Evolutionary conservation across 2,888 invertebrate genomes (phyloP), one percentile per base, ranked within the genome.

Genomic region (Lycophotia porphyrea): DNA sequence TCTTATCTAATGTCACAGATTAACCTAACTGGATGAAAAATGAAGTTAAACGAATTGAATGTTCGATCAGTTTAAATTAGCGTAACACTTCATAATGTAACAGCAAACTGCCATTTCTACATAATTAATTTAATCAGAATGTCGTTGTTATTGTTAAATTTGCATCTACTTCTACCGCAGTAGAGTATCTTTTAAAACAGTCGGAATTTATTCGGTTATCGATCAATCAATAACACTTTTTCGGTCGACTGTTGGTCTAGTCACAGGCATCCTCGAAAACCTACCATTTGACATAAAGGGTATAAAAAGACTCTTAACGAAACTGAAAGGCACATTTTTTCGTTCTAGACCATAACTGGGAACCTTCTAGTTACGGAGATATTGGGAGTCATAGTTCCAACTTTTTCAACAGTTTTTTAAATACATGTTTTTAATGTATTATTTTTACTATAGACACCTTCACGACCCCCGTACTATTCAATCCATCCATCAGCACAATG

Each of bases 41-140:
- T 9, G 34, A 79, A 49, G 8, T 49, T 55, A 15, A 31, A 36
- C 5, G 18, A 39, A 47, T 39, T 5, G 2, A 60, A 27, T 36
- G 49, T 67, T 31, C 7, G 24, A 66, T 61, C 15, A 21, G 24
- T 67, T 52, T 18, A 52, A 63, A 36, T 27, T 11, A 69, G 18
- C 58, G 18, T 18, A 24, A n/a, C n/a, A 2, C 7, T n/a, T 21
- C n/a, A 18, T 27, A 39, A 42, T 34, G 63, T 39, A 61, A 9
- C 7, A 5, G 4, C 36, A 27, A 63, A 74, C 31, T 27, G 13
- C 24, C 1, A 42, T 74, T 63, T 42, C 42, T 15, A 47, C 9
- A 39, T 39, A 76, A 34, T 47, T 5, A 24, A 39, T 47, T 39
- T 31, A 68, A 76, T 39, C 18, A 64, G 3, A 63, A 76, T 58